Conservation (phyloP, 2,888 invertebrate species). For the Phasia obesa region DNA sequence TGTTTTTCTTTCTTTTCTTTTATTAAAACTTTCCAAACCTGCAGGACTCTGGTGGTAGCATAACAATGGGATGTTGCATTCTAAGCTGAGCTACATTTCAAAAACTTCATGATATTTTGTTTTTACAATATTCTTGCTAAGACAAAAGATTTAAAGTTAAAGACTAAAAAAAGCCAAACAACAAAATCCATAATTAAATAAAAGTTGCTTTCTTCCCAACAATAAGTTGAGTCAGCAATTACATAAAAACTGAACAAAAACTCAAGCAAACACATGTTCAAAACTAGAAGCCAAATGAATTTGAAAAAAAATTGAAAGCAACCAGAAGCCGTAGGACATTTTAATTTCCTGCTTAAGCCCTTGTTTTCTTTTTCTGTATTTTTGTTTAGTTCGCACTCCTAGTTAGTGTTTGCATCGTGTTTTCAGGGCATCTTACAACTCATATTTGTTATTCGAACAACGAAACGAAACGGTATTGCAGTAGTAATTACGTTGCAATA, state of each 20-base stretch:
- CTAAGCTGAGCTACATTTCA: slow-evolving; percentile 20
- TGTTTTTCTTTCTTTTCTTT: neutral
- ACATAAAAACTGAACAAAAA: slow-evolving; percentile 32
- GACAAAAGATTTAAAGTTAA: slow-evolving; percentile 43
- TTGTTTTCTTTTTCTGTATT: slow-evolving; percentile 25
- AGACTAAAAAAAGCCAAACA: slow-evolving; percentile 31
- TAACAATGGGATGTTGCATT: slow-evolving; percentile 27
- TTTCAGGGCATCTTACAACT: slow-evolving; percentile 31
- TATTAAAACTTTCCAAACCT: slow-evolving; percentile 18
- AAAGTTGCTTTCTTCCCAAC: slow-evolving; percentile 71
- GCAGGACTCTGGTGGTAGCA: neutral
- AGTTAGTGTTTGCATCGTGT: neutral
- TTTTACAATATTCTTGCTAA: neutral
- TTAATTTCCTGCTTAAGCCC: slow-evolving; percentile 55
- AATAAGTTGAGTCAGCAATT: slow-evolving; percentile 55
- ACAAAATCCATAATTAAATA: slow-evolving; percentile 78
- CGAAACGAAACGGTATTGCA: slow-evolving; percentile 68
- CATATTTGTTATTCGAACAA: slow-evolving; percentile 67
- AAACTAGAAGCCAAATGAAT: neutral
- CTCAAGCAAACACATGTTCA: neutral
- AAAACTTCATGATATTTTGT: no score
- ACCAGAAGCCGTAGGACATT: slow-evolving; percentile 49
- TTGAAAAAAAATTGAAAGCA: slow-evolving; percentile 21
- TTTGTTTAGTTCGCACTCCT: slow-evolving; percentile 31
- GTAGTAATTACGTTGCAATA: slow-evolving; percentile 77